These are phyloP conservation scores for Heteractis magnifica DNA, from an alignment of 92 coral and sea anemone genomes.

Conservation along the genomic window DNA sequence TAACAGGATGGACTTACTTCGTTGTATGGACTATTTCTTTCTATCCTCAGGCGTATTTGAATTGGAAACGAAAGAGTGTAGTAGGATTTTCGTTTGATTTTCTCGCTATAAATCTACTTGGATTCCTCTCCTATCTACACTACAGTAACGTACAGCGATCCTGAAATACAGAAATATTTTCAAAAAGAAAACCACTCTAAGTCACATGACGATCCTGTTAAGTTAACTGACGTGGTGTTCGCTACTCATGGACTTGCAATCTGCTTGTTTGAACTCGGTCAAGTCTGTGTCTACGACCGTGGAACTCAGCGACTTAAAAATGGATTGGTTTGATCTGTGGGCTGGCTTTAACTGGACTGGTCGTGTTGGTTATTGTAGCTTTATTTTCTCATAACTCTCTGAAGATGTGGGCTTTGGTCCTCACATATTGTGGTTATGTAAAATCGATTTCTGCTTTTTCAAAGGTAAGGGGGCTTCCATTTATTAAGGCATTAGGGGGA, in stretches of 20 bases:
- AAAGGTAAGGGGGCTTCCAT: constrained; percentile 10
- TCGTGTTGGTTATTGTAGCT: not conserved
- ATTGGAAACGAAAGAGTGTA: constrained; percentile 33
- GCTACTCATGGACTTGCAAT: constrained; percentile 35
- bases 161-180: constrained; percentile 15
- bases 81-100: constrained; percentile 37
- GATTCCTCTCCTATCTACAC: constrained; percentile 28
- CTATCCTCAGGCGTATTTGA: constrained; percentile 27
- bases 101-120: constrained; percentile 27
- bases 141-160: not conserved
- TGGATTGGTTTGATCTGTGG: constrained; percentile 8
- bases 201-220: constrained; percentile 22
- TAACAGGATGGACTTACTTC: constrained; percentile 33
- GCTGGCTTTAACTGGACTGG: constrained; percentile 6
- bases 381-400: constrained; percentile 1
- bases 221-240: constrained; percentile 36
- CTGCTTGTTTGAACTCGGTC: constrained; percentile 15
- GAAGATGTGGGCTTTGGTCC: constrained; percentile 26
- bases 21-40: constrained; percentile 28
- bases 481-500: not conserved
- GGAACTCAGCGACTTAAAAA: constrained; percentile 24
- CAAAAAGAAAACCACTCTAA: not conserved
- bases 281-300: constrained; percentile 23
- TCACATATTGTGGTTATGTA: constrained; percentile 20
- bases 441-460: constrained; percentile 26